Evolutionary conservation across 2,113 vertebrate species (phyloP), one percentile per base, ranked within the genome.

Genomic region (Colius striatus): DNA sequence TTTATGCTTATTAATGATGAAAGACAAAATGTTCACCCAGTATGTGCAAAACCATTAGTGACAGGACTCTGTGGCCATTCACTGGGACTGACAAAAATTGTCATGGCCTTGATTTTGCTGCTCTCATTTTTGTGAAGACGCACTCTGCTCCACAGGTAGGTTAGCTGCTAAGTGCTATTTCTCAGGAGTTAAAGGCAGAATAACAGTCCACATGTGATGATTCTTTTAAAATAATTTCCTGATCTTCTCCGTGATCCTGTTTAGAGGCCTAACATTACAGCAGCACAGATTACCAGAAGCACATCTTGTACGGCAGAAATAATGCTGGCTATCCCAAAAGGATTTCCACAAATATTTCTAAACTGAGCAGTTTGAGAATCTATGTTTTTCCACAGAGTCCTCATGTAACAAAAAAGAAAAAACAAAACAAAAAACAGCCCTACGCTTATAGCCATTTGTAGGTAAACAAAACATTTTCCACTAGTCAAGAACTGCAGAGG

Each of bases 1-100:
- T 58, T 62, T 25, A 65, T 34, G 16, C 18, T 63, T 30, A 57
- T 45, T 30, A 51, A 32, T 18, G 51, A 57, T 2, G 2, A 32
- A 70, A 83, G 23, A 11, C 14, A 60, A 45, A 54, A 72, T 34
- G 21, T 34, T 57, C 0, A 0, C 34, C 26, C 14, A 60, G 16
- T 53, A 89, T 4, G 1, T 76, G 21, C 23, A 89, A 81, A 53
- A 1, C 1, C 21, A 48, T 32, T 48, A 60, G 23, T 62, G 30
- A 89, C 16, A 45, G 19, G 51, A 50, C 9, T 43, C 27, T 36
- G 21, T 15, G 2, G 29, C 17, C 14, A 48, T 34, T 9, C 48
- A 81, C 34, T 25, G 16, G n/a, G 41, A 79, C 41, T 13, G 36
- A 45, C 18, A 27, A 51, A 13, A 83, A 27, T 73, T 81, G 29